These are phyloP conservation scores for Omphaloscelis lunosa DNA, from an alignment of 2,888 invertebrate genomes.

Conservation along the genomic window DNA sequence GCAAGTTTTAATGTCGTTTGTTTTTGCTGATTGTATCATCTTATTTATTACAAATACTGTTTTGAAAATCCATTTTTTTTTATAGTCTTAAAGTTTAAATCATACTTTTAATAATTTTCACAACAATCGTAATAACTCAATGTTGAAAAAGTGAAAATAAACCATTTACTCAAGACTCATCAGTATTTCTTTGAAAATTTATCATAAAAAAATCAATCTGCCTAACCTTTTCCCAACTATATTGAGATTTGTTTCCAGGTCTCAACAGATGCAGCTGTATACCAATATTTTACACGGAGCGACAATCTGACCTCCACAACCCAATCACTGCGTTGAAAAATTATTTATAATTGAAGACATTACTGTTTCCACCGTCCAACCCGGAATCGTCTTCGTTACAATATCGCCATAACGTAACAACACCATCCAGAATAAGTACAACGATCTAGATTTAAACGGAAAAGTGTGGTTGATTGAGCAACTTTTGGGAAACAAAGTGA, in stretches of 20 bases:
- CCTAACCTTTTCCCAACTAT: too few species aligned
- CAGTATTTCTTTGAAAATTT: not conserved
- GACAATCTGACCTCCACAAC: too few species aligned
- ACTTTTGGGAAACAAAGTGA: conserved; percentile 69
- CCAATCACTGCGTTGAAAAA: too few species aligned
- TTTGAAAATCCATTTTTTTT: not conserved
- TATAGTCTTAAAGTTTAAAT: too few species aligned
- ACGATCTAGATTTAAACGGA: conserved; percentile 66
- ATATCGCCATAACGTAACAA: not conserved
- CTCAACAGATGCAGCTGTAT: too few species aligned
- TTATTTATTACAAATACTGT: not conserved
- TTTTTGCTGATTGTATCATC: not conserved
- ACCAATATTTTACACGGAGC: too few species aligned
- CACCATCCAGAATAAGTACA: conserved; percentile 63
- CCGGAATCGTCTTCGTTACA: not conserved
- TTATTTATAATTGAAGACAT: too few species aligned
- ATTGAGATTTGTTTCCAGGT: too few species aligned
- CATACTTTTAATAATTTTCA: not conserved
- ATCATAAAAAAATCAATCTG: not conserved
- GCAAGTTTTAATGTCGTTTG: not conserved
- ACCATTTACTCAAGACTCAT: too few species aligned
- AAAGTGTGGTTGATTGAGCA: conserved; percentile 70
- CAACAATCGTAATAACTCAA: not conserved
- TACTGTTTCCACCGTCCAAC: too few species aligned
- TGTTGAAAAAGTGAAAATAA: not conserved